These are phyloP conservation scores for Schizothorax lantsangensis DNA, from an alignment of 2,797 vertebrate genomes.

Conservation along the genomic window DNA sequence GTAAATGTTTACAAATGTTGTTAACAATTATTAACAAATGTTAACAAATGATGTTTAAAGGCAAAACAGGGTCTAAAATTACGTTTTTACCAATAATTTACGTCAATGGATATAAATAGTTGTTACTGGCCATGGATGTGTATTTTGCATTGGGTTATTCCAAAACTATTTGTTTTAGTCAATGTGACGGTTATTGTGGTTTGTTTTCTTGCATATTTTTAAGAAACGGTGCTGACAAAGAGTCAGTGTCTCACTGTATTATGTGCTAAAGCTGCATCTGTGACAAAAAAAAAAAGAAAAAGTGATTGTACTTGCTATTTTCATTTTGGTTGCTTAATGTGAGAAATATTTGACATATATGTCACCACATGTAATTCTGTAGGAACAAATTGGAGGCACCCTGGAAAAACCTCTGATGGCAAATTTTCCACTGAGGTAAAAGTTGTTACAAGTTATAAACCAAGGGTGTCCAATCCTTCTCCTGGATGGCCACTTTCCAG, in stretches of 20 bases:
- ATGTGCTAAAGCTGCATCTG: not conserved
- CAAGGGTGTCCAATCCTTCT: not conserved
- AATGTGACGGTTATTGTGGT: not conserved
- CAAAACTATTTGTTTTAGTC: conserved; percentile 1
- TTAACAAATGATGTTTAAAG: not conserved
- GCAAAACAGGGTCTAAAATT: not conserved
- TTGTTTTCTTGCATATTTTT: not conserved
- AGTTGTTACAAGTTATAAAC: not conserved
- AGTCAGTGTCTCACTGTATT: not conserved
- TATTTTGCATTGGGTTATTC: not conserved
- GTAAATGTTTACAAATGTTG: not conserved
- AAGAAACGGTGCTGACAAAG: not conserved
- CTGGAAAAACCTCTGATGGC: not conserved
- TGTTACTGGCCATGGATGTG: not conserved
- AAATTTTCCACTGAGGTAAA: not conserved
- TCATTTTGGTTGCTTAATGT: not conserved
- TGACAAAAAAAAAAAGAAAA: not conserved
- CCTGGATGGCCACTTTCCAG: not conserved
- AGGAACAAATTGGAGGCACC: too few relatives aligned
- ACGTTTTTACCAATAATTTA: not conserved
- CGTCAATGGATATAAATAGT: not conserved
- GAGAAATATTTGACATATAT: not conserved
- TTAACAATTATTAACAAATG: not conserved
- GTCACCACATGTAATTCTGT: not conserved
- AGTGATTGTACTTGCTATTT: not conserved